Evolutionary conservation across 2,888 invertebrate genomes (phyloP).

Genomic region (Candidula unifasciata): DNA sequence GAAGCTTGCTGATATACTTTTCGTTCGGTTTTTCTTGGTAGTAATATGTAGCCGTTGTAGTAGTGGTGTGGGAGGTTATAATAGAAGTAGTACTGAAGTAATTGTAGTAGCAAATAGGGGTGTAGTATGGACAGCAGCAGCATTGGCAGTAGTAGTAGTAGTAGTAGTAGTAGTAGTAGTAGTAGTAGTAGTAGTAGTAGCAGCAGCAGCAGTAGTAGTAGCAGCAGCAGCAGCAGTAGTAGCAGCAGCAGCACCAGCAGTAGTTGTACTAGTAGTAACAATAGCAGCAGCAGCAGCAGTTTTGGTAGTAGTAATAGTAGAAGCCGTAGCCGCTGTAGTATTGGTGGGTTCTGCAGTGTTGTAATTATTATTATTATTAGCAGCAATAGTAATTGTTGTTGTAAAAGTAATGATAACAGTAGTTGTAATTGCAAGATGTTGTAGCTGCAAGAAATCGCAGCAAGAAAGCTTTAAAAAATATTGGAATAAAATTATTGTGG

Average conservation of each 20-base stretch:
- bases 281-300: neutral
- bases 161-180: conserved; percentile 10
- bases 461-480: too few relatives aligned
- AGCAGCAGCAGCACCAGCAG: neutral
- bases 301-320: neutral
- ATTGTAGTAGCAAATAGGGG: too few relatives aligned
- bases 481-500: neutral
- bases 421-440: neutral
- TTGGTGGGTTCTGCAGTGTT: too few relatives aligned
- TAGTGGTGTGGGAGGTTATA: neutral
- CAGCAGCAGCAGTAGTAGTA: neutral
- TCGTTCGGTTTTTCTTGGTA: neutral
- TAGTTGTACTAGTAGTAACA: neutral
- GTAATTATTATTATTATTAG: too few relatives aligned
- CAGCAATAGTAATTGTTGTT: too few relatives aligned
- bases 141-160: neutral
- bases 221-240: neutral
- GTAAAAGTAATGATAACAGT: neutral
- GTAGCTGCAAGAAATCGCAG: neutral
- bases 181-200: conserved; percentile 3
- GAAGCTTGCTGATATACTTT: too few relatives aligned
- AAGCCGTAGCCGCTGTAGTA: neutral
- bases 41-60: neutral
- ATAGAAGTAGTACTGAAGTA: too few relatives aligned
- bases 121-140: neutral